These are phyloP conservation scores for Chinchilla lanigera DNA, from an alignment of 2,113 vertebrate species.

Conservation along the genomic window DNA sequence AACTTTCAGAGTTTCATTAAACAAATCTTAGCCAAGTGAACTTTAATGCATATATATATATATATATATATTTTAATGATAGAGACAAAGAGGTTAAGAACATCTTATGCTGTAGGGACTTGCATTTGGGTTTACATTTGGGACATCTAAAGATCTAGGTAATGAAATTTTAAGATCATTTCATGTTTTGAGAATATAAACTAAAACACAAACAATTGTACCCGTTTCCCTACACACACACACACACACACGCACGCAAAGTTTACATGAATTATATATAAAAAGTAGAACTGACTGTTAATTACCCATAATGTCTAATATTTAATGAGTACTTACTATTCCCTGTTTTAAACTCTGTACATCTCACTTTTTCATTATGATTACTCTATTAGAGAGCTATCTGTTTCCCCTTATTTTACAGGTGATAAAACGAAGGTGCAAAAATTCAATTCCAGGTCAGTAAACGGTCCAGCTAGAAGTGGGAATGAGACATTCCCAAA, in stretches of 20 bases:
- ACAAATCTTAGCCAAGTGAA: constrained; percentile 27
- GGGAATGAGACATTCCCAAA: not conserved
- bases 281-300: not conserved
- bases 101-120: not conserved
- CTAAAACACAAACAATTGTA: not conserved
- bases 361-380: not conserved
- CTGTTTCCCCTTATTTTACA: not conserved
- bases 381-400: not conserved
- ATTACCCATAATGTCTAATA: not conserved
- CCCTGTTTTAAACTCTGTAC: not conserved
- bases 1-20: not conserved
- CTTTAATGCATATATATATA: not conserved
- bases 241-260: not conserved
- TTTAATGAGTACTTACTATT: not conserved
- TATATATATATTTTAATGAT: not conserved
- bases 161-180: not conserved
- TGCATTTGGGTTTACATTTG: not conserved
- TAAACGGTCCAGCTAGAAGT: not conserved
- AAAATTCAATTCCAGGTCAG: not conserved
- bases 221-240: not conserved
- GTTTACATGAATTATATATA: not conserved
- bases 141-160: not conserved
- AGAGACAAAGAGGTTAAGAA: not conserved
- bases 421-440: constrained; percentile 9
- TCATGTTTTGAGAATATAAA: constrained; percentile 49